phyloP scores from a whole-genome alignment of 2,797 vertebrate genomes.

The Tiaroga cobitis region DNA sequence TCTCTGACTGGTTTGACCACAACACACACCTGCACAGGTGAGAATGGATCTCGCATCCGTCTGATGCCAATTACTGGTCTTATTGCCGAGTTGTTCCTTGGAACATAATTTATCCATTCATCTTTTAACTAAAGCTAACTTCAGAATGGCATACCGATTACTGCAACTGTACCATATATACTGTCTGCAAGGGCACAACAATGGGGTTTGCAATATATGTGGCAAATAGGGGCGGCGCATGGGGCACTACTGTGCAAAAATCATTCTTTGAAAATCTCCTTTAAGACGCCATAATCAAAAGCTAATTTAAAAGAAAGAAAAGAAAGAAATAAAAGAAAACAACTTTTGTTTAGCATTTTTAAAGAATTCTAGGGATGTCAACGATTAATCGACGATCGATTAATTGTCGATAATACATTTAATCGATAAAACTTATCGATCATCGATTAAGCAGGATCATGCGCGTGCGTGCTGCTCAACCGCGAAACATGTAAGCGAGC shows the following conservation, averaged over 20 bases:
- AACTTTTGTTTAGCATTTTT: background rate
- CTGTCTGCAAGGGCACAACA: too few species aligned
- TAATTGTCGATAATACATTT: too few species aligned
- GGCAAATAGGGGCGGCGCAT: background rate
- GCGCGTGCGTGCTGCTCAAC: too few species aligned
- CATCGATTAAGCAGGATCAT: too few species aligned
- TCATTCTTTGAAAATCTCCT: too few species aligned
- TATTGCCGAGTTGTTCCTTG: background rate
- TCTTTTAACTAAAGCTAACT: background rate
- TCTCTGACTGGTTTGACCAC: constrained; percentile 98
- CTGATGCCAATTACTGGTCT: background rate
- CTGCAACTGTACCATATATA: background rate
- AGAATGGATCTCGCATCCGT: background rate
- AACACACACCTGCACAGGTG: constrained; percentile 91
- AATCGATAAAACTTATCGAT: too few species aligned
- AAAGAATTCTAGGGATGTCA: too few species aligned
- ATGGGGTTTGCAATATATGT: background rate
- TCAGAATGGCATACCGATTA: background rate
- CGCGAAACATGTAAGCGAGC: too few species aligned
- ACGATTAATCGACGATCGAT: too few species aligned
- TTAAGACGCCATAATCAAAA: background rate
- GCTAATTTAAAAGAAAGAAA: too few species aligned
- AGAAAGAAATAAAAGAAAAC: too few species aligned
- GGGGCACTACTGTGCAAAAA: too few species aligned
- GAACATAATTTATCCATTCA: background rate